A percentile compares a stretch with the other conserved stretches of the same genome.
Evolutionary conservation across 1,140 invertebrate genomes (phyloP).

Genomic region (Diachasma alloeum): DNA sequence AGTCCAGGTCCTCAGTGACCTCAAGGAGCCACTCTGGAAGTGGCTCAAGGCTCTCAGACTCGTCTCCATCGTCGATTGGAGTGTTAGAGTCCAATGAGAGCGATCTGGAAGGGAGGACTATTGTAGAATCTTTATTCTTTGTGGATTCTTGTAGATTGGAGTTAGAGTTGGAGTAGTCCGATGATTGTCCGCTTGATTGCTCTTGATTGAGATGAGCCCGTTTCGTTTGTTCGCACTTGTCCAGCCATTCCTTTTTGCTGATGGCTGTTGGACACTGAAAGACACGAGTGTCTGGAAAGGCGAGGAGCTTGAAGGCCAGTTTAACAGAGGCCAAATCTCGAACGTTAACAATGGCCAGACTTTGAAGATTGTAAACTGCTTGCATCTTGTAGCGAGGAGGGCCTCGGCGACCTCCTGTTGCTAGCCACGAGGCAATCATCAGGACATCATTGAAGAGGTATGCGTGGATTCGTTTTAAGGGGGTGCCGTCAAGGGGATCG

Average conservation of each 20-base stretch:
- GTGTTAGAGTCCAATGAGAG: slow-evolving; percentile 56
- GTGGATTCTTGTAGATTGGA: slow-evolving; percentile 33
- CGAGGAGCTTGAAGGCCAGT: slow-evolving; percentile 92
- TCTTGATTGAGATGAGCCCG: slow-evolving; percentile 80
- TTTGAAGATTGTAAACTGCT: slow-evolving; percentile 89
- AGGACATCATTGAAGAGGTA: slow-evolving; percentile 91
- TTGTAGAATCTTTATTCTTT: slow-evolving; percentile 44
- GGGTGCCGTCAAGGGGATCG: slow-evolving; percentile 85
- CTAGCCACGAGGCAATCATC: slow-evolving; percentile 71
- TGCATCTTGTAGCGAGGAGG: slow-evolving; percentile 90
- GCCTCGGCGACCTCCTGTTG: slow-evolving; percentile 69
- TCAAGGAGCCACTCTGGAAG: slow-evolving; percentile 91
- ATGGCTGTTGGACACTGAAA: slow-evolving; percentile 89
- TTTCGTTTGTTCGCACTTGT: slow-evolving; percentile 91
- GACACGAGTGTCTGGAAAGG: slow-evolving; percentile 91
- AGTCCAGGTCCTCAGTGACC: slow-evolving; percentile 94
- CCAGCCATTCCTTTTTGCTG: slow-evolving; percentile 94
- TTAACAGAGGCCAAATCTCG: slow-evolving; percentile 89
- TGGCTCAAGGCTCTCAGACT: slow-evolving; percentile 63
- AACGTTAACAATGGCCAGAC: slow-evolving; percentile 94
- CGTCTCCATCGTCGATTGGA: slow-evolving; percentile 65
- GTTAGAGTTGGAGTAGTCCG: too few relatives aligned
- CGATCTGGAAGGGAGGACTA: slow-evolving; percentile 45
- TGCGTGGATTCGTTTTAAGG: slow-evolving; percentile 87
- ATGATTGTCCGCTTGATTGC: slow-evolving; percentile 33